These are phyloP conservation scores for Dorcus parallelipipedus DNA, from an alignment of 2,888 invertebrate species.

Conservation along the genomic window DNA sequence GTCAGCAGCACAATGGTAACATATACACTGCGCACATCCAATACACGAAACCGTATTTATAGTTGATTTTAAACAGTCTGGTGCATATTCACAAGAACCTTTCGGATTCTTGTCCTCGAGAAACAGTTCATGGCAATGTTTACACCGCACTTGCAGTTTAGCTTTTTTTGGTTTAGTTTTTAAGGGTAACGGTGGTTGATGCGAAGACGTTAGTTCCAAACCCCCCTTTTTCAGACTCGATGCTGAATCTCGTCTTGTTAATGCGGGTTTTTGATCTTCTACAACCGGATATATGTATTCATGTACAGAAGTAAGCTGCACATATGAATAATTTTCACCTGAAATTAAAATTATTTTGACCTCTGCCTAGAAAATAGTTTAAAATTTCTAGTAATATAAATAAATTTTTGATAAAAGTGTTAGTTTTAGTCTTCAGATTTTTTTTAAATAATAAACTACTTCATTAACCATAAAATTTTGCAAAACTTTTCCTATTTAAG, in stretches of 20 bases:
- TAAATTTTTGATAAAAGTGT: too few species aligned
- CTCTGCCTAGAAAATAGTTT: too few species aligned
- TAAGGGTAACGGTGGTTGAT: conserved; percentile 51
- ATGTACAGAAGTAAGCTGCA: conserved; percentile 76
- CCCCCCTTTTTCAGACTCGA: conserved; percentile 64
- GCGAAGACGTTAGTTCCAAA: conserved; percentile 53
- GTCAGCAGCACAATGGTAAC: conserved; percentile 92
- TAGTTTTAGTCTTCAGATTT: too few species aligned
- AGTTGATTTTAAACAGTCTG: conserved; percentile 76
- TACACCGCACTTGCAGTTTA: conserved; percentile 49
- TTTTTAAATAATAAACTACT: too few species aligned
- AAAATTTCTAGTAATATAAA: too few species aligned
- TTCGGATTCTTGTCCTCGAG: conserved; percentile 79
- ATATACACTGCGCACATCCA: conserved; percentile 75
- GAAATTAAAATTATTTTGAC: conserved; percentile 19
- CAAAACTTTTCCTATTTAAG: too few species aligned
- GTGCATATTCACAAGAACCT: conserved; percentile 83
- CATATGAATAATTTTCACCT: conserved; percentile 77
- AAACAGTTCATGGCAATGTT: conserved; percentile 80
- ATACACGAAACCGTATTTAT: conserved; percentile 83
- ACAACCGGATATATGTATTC: conserved; percentile 85
- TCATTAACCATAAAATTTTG: too few species aligned
- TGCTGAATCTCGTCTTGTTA: conserved; percentile 52
- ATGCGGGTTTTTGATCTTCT: conserved; percentile 50
- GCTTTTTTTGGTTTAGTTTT: conserved; percentile 46